A percentile compares a stretch with the other conserved stretches of the same genome.
These are phyloP conservation scores for Meliscaeva auricollis DNA, from an alignment of 2,888 invertebrate species.

Conservation along the genomic window DNA sequence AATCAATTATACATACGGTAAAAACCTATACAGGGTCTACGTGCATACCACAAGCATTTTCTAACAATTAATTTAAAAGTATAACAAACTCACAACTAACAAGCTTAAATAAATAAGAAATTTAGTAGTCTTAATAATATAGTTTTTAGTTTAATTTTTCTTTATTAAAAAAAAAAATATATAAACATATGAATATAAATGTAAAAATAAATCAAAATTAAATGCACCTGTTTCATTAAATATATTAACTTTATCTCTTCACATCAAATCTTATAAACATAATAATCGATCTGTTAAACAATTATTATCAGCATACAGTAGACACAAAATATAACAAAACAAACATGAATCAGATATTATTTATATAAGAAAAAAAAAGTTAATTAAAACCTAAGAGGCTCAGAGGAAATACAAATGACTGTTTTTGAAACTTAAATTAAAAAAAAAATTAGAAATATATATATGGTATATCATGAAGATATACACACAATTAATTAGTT, in stretches of 20 bases:
- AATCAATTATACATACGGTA: conserved; percentile 56
- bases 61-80: conserved; percentile 17
- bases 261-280: conserved; percentile 24
- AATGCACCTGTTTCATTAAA: conserved; percentile 50
- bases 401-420: conserved; percentile 76
- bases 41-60: conserved; percentile 49
- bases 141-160: background rate
- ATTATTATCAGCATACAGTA: background rate
- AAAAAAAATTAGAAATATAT: conserved; percentile 44
- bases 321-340: background rate
- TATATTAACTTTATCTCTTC: background rate
- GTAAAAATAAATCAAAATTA: conserved; percentile 6
- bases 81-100: conserved; percentile 5
- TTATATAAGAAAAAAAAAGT: conserved; percentile 21
- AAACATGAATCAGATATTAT: background rate
- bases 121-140: conserved; percentile 14
- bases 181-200: conserved; percentile 12
- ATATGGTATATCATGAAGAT: conserved; percentile 30
- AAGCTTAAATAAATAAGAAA: conserved; percentile 8
- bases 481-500: conserved; percentile 22
- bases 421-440: conserved; percentile 67
- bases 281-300: conserved; percentile 45
- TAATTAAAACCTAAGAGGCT: conserved; percentile 71
- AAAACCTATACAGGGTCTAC: conserved; percentile 57
- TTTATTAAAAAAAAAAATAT: background rate